Base-by-base conservation (phyloP, 2,888 invertebrate genomes). In the Choreutis nemorana region DNA sequence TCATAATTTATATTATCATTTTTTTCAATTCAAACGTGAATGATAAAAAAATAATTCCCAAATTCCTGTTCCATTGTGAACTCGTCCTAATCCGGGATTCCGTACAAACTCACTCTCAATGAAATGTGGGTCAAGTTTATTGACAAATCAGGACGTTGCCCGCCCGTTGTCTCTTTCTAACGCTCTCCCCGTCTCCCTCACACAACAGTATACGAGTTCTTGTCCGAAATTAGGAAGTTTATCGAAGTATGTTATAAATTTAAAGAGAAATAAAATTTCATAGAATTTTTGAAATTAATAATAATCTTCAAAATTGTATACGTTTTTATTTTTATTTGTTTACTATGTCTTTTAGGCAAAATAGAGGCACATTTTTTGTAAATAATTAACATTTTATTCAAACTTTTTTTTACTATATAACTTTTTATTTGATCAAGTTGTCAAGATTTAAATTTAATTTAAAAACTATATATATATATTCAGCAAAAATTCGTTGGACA, bases 71-170 rank as follows among this genome's bases (percentile, higher is more conserved):
- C 9, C 9, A 9, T n/a, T 55, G 32, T 59, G 42, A 37, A 43
- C 43, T 22, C 41, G 25, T 32, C 57, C 45, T 64, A 48, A 61
- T 39, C 30, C 31, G 37, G 55, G 47, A 50, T 55, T 56, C 64
- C 61, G 55, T 53, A 44, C 48, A 55, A 56, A 46, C 59, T 57
- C 59, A 57, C 57, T 60, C 60, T 71, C 66, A 70, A 73, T 72
- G 70, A 68, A 63, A 77, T 65, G 65, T 73, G 53, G 77, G 77
- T 77, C 77, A 77, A 73, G 75, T 75, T 77, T 75, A 72, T 75
- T 75, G 71, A 72, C 71, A 70, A 73, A 72, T 63, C 70, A 71
- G 77, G 73, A 71, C 75, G 48, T 73, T 75, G 73, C 67, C 70
- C 70, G 58, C 43, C 32, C 38, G 23, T 30, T 29, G 26, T 52